phyloP scores from a whole-genome alignment of 2,888 invertebrate genomes.

The Ophonus ardosiacus region DNA sequence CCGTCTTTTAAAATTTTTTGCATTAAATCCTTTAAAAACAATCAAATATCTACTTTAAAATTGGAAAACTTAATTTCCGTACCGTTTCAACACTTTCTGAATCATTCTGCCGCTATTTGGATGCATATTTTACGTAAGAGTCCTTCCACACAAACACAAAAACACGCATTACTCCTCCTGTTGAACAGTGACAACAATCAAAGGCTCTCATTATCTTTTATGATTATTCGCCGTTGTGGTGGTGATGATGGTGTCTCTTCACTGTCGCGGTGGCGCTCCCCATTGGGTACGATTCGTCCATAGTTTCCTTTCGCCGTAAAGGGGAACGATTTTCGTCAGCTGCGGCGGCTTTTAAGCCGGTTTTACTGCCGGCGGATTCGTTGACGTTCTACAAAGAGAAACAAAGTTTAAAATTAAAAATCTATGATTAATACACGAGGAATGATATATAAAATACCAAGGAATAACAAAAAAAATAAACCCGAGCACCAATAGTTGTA shows the following conservation, averaged over 20 bases:
- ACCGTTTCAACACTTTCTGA: neutral
- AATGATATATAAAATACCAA: too few relatives aligned
- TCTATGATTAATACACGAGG: too few relatives aligned
- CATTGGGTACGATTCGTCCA: constrained; percentile 81
- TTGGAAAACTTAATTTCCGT: neutral
- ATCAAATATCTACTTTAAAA: too few relatives aligned
- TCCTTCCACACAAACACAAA: constrained; percentile 17
- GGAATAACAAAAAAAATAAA: too few relatives aligned
- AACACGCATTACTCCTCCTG: constrained; percentile 68
- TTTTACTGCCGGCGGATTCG: constrained; percentile 85
- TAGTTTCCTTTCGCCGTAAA: constrained; percentile 83
- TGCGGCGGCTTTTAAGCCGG: constrained; percentile 70
- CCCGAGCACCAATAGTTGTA: too few relatives aligned
- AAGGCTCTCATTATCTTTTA: constrained; percentile 76
- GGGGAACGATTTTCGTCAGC: constrained; percentile 77
- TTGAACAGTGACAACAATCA: constrained; percentile 73
- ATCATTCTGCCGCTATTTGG: neutral
- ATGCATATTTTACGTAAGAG: neutral
- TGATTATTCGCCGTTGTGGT: constrained; percentile 78
- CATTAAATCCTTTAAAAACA: too few relatives aligned
- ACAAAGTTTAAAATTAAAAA: neutral
- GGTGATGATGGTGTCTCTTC: constrained; percentile 85
- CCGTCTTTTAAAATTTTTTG: too few relatives aligned
- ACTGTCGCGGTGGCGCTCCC: constrained; percentile 79
- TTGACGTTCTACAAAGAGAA: constrained; percentile 83